Percentiles rank a stretch among this genome's conserved stretches.
Evolutionary conservation across 2,797 vertebrate species (phyloP).

Genomic region (Pogonophryne albipinna): DNA sequence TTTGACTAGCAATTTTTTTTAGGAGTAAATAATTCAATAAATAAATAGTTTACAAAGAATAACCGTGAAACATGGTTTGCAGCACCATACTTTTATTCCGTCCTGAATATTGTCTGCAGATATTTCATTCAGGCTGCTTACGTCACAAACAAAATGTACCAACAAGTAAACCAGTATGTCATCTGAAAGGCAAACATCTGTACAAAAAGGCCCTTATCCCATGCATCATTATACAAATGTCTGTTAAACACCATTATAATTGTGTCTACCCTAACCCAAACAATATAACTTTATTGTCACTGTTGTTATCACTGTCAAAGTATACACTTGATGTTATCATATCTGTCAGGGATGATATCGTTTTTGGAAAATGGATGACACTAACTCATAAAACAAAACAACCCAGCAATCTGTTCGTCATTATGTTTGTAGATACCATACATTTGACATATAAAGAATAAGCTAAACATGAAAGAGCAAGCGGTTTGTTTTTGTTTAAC

Average conservation of each 20-base stretch:
- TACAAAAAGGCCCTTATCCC: not conserved
- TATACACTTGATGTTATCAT: constrained; percentile 20
- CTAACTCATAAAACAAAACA: constrained; percentile 4
- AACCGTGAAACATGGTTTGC: not conserved
- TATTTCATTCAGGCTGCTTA: not conserved
- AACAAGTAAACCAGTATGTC: not conserved
- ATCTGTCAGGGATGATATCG: not conserved
- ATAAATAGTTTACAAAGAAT: not conserved
- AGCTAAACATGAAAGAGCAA: constrained; percentile 10
- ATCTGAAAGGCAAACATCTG: not conserved
- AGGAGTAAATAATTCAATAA: not conserved
- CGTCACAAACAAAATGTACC: not conserved
- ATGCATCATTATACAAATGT: not conserved
- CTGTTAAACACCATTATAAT: not conserved
- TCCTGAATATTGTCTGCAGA: not conserved
- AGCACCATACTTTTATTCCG: not conserved
- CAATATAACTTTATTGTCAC: not conserved
- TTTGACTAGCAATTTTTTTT: not conserved
- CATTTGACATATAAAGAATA: not conserved
- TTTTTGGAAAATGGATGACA: constrained; percentile 14
- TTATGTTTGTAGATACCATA: not conserved
- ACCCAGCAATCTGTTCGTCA: not conserved
- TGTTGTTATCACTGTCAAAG: constrained; percentile 5
- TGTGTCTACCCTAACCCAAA: not conserved
- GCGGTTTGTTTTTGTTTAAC: not conserved